Evolutionary conservation across 2,888 invertebrate species (phyloP).

Genomic region (Dicroscelio sp.): DNA sequence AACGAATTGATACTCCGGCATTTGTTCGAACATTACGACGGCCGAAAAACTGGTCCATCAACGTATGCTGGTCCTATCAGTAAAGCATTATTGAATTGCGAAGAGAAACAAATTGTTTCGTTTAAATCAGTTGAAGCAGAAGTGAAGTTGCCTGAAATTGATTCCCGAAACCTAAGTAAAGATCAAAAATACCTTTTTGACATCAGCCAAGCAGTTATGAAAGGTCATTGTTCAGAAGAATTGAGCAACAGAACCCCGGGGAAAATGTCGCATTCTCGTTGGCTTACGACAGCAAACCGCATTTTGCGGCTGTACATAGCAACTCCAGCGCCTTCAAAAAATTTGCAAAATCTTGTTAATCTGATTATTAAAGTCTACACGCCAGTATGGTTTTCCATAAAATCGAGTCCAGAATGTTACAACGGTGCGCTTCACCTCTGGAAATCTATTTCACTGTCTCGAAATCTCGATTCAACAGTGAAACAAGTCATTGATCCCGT

Average conservation of each 20-base stretch:
- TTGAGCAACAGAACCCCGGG: slow-evolving; percentile 32
- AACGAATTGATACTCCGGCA: slow-evolving; percentile 37
- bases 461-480: no score
- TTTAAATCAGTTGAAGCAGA: slow-evolving; percentile 24
- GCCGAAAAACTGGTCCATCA: slow-evolving; percentile 78
- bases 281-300: slow-evolving; percentile 41
- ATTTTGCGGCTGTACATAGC: slow-evolving; percentile 11
- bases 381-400: slow-evolving; percentile 50
- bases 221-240: slow-evolving; percentile 33
- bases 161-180: slow-evolving; percentile 35
- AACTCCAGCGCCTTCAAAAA: background rate
- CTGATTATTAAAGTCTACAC: slow-evolving; percentile 48
- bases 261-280: slow-evolving; percentile 30
- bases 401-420: slow-evolving; percentile 28
- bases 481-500: slow-evolving; percentile 45
- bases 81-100: slow-evolving; percentile 73
- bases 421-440: no score
- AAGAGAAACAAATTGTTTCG: slow-evolving; percentile 4
- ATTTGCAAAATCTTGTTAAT: slow-evolving; percentile 11
- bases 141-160: slow-evolving; percentile 22
- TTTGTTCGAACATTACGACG: slow-evolving; percentile 47
- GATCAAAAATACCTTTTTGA: slow-evolving; percentile 49
- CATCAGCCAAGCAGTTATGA: slow-evolving; percentile 15
- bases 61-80: slow-evolving; percentile 84
- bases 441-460: no score